Base-by-base conservation (phyloP, 2,113 vertebrate genomes). In the Sturnus vulgaris region DNA sequence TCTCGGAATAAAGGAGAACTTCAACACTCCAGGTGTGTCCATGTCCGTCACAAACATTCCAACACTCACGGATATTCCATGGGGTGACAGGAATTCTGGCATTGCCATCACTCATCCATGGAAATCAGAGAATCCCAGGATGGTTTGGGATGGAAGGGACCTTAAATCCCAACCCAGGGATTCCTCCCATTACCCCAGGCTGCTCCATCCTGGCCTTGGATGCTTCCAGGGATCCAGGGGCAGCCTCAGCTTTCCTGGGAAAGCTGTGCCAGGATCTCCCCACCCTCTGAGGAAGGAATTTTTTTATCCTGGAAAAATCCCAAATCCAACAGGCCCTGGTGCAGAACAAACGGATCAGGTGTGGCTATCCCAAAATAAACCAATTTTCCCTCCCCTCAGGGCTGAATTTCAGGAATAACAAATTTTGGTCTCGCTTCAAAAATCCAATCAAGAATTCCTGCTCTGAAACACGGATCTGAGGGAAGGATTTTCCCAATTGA, bases 61-160 rank as follows among this genome's bases (percentile, higher is more conserved):
- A 19, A 37, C 0, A 0, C 1, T 7, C 3, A 1, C 1, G 18
- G 57, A 12, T 10, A 5, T 20, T 24, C 25, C 49, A 5, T 9
- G 85, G 40, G 30, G n/a, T 2, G 47, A 30, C 30, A 55, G 73
- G 22, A 39, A 39, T 6, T 28, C 47, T 28, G 57, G 13, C 22
- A 25, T 3, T 50, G 53, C 23, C 64, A 27, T 21, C 53, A 3
- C 18, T 39, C 5, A 17, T 12, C 56, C 66, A 10, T 0, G 57
- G 57, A 33, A 44, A 53, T 6, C 7, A 8, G 16, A 21, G 37
- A 44, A 42, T 42, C 12, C 65, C 46, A 20, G 80, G 31, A 21
- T 13, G 56, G 56, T 14, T 11, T 53, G 47, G 68, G 68, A 20
- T 13, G 33, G 56, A 46, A 37, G 10, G 28, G 20, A 35, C 3